phyloP scores from a whole-genome alignment of 2,113 vertebrate genomes.

The Anhinga anhinga region DNA sequence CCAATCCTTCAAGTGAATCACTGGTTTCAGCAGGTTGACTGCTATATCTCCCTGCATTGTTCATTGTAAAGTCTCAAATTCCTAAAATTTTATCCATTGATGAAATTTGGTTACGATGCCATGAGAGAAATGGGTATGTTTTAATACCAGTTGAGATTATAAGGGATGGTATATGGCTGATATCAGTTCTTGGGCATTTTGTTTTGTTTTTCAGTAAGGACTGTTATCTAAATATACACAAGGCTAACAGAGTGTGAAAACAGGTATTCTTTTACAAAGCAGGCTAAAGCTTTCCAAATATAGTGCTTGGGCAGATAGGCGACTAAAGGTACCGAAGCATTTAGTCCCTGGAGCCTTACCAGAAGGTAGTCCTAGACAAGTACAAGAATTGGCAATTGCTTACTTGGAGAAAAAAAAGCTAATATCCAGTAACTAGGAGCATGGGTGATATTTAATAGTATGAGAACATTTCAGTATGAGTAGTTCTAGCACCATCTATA shows the following conservation, averaged over 20 bases:
- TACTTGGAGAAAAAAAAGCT: background rate
- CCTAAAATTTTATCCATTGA: background rate
- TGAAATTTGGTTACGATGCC: background rate
- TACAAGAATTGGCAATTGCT: background rate
- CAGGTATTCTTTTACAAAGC: background rate
- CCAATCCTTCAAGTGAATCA: rapidly evolving
- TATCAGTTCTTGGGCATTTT: background rate
- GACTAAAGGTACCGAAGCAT: background rate
- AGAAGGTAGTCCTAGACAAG: background rate
- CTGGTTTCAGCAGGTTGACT: background rate
- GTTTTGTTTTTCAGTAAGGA: background rate
- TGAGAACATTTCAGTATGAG: background rate
- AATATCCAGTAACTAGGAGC: background rate
- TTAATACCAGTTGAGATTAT: background rate
- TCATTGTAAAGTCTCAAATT: background rate
- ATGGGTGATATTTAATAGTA: background rate
- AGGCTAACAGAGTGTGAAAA: background rate
- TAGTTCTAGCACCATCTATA: background rate
- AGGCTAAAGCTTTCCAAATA: background rate
- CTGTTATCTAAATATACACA: background rate
- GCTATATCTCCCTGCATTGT: background rate
- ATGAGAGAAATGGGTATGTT: background rate
- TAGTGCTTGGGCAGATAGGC: background rate
- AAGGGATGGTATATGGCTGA: background rate
- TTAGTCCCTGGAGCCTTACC: background rate